Conservation (phyloP, 2,797 vertebrate genomes). For the Helarctos malayanus region DNA sequence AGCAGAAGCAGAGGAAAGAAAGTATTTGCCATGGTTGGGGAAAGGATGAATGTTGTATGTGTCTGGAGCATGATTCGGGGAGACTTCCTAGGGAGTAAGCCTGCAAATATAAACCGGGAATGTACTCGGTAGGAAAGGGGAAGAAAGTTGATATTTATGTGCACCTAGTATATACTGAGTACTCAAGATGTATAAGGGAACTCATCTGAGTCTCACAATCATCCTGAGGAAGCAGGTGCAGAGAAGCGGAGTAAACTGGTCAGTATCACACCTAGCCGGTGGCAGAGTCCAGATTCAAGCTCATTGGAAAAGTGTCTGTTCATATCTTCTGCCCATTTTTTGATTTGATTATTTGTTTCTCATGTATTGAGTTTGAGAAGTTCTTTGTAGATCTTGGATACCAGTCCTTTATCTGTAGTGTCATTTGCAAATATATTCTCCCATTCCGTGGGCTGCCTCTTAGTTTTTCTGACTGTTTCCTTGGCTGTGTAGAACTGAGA, state of each 20-base stretch:
- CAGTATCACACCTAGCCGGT: background rate
- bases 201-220: background rate
- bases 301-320: no score
- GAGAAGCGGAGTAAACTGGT: background rate
- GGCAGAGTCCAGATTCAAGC: background rate
- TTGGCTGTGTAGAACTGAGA: background rate
- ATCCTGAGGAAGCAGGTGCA: slow-evolving; percentile 36
- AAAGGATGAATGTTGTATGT: background rate
- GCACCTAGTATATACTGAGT: background rate
- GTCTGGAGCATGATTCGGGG: background rate
- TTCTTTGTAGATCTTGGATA: no score
- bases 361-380: no score
- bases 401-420: no score
- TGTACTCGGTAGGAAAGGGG: background rate
- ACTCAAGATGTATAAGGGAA: background rate
- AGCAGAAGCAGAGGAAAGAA: slow-evolving; percentile 35
- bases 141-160: slow-evolving; percentile 11
- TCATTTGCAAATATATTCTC: no score
- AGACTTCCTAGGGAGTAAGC: background rate
- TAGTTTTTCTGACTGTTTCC: no score
- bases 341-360: no score
- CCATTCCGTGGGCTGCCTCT: no score
- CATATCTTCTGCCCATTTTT: no score
- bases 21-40: background rate
- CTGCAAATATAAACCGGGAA: background rate